phyloP scores from a whole-genome alignment of 2,888 invertebrate species.

The Taenaris catops region DNA sequence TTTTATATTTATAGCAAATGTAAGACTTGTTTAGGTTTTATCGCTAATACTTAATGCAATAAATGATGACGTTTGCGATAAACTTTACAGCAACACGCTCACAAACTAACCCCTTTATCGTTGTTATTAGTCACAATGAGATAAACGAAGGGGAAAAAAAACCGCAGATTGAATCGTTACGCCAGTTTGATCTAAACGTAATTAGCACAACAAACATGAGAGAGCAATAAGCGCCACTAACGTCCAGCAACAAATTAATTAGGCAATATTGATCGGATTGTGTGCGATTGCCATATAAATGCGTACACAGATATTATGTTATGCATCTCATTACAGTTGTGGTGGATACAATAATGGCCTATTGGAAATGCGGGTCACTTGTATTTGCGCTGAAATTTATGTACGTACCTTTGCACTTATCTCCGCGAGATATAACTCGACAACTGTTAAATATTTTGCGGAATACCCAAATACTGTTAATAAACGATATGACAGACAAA shows the following conservation, averaged over 20 bases:
- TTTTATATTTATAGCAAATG: slow-evolving; percentile 4
- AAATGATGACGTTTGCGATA: slow-evolving; percentile 4
- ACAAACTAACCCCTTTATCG: slow-evolving; percentile 2
- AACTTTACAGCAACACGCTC: slow-evolving; percentile 1
- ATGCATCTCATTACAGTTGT: slow-evolving; percentile 63
- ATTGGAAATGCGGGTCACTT: slow-evolving; percentile 67
- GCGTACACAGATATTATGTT: slow-evolving; percentile 31
- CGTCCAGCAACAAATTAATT: slow-evolving; percentile 42
- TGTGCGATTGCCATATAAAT: slow-evolving; percentile 34
- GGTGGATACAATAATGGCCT: slow-evolving; percentile 58
- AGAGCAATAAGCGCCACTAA: slow-evolving; percentile 22
- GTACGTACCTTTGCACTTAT: slow-evolving; percentile 1
- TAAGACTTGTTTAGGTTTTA: slow-evolving; percentile 1
- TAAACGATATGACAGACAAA: too few species aligned
- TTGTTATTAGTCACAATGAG: slow-evolving; percentile 7
- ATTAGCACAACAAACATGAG: slow-evolving; percentile 13
- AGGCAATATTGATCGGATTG: slow-evolving; percentile 60
- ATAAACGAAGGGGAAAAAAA: slow-evolving; percentile 1
- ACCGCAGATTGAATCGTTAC: slow-evolving; percentile 5
- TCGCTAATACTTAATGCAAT: not conserved
- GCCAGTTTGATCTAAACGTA: slow-evolving; percentile 3
- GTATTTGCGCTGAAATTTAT: slow-evolving; percentile 21
- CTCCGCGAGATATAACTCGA: too few species aligned
- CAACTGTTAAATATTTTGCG: too few species aligned
- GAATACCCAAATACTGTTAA: too few species aligned